Base-by-base conservation (phyloP, 2,797 vertebrate species). In the Gadopsis marmoratus region DNA sequence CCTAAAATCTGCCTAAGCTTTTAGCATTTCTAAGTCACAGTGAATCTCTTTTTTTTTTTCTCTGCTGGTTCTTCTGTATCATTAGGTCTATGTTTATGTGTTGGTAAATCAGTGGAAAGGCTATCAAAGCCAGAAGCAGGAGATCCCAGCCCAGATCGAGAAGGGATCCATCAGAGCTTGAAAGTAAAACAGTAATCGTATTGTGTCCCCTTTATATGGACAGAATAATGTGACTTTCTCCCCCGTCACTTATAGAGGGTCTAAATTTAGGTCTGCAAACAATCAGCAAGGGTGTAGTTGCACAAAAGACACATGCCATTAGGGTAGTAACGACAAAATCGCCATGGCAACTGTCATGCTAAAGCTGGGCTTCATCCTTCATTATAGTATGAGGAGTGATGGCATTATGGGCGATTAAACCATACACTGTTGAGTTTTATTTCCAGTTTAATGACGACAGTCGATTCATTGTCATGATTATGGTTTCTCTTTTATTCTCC, bases 331-430 rank as follows among this genome's bases (percentile, higher is more conserved):
- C 26, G 82, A 88, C 87, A 89, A 82, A 75, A 82, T 96, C 75
- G 11, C 94, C 91, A 95, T 95, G 90, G 94, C 88, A 95, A 95
- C 95, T 90, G 92, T 92, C 93, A 92, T 89, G 82, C 88, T 78
- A 87, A 89, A 84, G 77, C 80, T 48, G 58, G 65, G 74, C 80
- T 81, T 89, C 80, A 82, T 91, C 86, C 75, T 86, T 90, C 78
- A 68, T 86, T 83, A 66, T 81, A 74, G 89, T 82, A 78, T 63
- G 63, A 69, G 54, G 65, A 88, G 68, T 53, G 64, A 84, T 86
- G 81, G 79, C 69, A 85, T 93, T 87, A 89, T 78, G 86, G 87
- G 58, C 81, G 86, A 92, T 93, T 91, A 90, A 88, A 91, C 85
- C 4, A 2, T 81, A 76, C 70, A 23, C 74, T 48, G 75, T 41